Base-by-base conservation (phyloP, 2,113 vertebrate genomes). In the Connochaetes taurinus region DNA sequence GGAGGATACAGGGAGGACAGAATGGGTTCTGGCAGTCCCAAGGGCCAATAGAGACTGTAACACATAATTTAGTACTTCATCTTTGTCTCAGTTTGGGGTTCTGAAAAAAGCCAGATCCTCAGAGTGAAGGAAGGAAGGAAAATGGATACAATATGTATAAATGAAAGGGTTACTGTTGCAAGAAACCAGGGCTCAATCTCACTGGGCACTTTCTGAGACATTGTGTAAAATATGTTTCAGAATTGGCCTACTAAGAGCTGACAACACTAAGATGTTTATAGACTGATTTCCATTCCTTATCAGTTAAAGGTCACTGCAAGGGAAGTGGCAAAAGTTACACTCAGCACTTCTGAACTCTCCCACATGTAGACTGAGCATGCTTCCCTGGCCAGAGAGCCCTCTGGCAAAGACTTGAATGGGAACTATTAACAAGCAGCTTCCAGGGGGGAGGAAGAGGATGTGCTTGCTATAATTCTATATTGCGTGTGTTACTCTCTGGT, bases 341-440 rank as follows among this genome's bases (percentile, higher is more conserved):
- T 45, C 11, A 3, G 9, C 8, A 40, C 64, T 92, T 94, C 27
- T 55, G 78, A 60, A 50, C 29, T 80, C 19, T 36, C 31, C 23
- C 17, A 58, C 43, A 84, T 87, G 29, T 23, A 87, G 40, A 88
- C 7, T 47, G 88, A 91, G 43, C 3, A 15, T 55, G 45, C 7
- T 29, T 4, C 45, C 29, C 7, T 31, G 14, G 33, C 23, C n/a
- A 40, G 64, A 96, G 78, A 50, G 7, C 33, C 67, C 55, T 81
- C 10, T 86, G 45, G 45, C 45, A 93, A 76, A 82, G n/a, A 57
- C 40, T 47, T 60, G 74, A 67, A 53, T 53, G 82, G n/a, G 57
- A 95, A 93, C n/a, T 45, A 67, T 84, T 93, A 67, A 47, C 2
- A 95, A 82, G 40, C 60, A 95, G 91, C 93, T 89, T 82, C 87